These are phyloP conservation scores for Lethenteron reissneri DNA, from an alignment of 2,113 vertebrate genomes.

Conservation along the genomic window DNA sequence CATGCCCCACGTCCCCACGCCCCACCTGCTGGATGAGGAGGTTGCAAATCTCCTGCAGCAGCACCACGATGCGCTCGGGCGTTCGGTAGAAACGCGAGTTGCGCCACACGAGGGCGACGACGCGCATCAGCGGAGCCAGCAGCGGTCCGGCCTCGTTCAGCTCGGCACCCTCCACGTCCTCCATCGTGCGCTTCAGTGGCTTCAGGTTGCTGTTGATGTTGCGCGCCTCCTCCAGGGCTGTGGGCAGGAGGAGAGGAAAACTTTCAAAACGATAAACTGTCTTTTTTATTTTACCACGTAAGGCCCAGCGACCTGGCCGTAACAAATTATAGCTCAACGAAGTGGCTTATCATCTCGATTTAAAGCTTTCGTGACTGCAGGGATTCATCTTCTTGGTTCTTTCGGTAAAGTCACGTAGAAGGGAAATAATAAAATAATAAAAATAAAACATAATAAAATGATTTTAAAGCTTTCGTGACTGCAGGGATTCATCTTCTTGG, in stretches of 20 bases:
- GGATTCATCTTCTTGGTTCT: too few relatives aligned
- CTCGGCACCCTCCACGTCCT: constrained; percentile 34
- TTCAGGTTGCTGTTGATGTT: constrained; percentile 40
- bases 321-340: neutral
- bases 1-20: accelerated
- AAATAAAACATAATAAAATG: too few relatives aligned
- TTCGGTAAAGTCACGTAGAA: too few relatives aligned
- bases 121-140: constrained; percentile 42
- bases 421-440: too few relatives aligned
- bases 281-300: neutral
- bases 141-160: constrained; percentile 35
- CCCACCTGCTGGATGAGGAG: constrained; percentile 64
- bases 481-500: too few relatives aligned
- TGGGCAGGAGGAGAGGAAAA: constrained; percentile 6
- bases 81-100: constrained; percentile 38
- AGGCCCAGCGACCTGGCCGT: neutral
- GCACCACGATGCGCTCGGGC: constrained; percentile 30
- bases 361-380: too few relatives aligned
- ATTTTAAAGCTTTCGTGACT: too few relatives aligned
- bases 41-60: constrained; percentile 61
- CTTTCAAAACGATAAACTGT: neutral
- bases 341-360: too few relatives aligned
- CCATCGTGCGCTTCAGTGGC: constrained; percentile 31
- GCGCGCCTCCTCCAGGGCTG: constrained; percentile 47
- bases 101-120: constrained; percentile 54